phyloP scores from a whole-genome alignment of 2,888 invertebrate genomes.

The Tenthredo livida region DNA sequence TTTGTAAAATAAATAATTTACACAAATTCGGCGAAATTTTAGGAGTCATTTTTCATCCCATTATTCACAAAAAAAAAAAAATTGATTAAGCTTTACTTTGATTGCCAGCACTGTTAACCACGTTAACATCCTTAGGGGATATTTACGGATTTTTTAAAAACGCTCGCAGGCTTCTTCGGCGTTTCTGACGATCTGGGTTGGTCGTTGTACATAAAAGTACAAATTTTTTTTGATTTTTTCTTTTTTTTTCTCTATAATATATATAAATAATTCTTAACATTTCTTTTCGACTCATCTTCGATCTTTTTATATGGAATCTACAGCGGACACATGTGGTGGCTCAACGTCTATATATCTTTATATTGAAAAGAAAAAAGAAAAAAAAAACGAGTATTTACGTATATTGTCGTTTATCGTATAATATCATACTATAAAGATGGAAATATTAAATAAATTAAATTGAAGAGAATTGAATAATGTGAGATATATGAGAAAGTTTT shows the following conservation, averaged over 20 bases:
- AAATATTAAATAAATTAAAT: neutral
- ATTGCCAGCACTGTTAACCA: conserved; percentile 41
- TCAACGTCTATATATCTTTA: neutral
- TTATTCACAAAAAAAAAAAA: neutral
- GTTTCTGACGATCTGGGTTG: conserved; percentile 46
- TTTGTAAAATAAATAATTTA: too few species aligned
- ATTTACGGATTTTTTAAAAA: conserved; percentile 8
- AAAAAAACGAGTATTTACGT: neutral
- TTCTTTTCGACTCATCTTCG: neutral
- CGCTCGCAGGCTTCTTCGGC: conserved; percentile 41
- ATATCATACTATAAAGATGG: neutral
- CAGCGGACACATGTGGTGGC: neutral
- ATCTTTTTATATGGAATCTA: neutral
- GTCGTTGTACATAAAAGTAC: conserved; percentile 48
- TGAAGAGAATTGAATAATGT: neutral
- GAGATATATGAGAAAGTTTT: neutral
- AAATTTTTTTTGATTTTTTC: neutral
- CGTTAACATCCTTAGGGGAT: conserved; percentile 22
- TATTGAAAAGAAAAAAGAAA: neutral
- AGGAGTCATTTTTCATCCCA: neutral
- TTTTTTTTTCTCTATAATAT: neutral
- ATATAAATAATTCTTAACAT: neutral
- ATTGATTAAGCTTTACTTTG: conserved; percentile 19
- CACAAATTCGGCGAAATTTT: too few species aligned
- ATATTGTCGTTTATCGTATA: neutral